Percentiles rank a stretch among this genome's conserved stretches.
These are phyloP conservation scores for Philotrypesis tridentata DNA, from an alignment of 1,140 invertebrate genomes.

Conservation along the genomic window DNA sequence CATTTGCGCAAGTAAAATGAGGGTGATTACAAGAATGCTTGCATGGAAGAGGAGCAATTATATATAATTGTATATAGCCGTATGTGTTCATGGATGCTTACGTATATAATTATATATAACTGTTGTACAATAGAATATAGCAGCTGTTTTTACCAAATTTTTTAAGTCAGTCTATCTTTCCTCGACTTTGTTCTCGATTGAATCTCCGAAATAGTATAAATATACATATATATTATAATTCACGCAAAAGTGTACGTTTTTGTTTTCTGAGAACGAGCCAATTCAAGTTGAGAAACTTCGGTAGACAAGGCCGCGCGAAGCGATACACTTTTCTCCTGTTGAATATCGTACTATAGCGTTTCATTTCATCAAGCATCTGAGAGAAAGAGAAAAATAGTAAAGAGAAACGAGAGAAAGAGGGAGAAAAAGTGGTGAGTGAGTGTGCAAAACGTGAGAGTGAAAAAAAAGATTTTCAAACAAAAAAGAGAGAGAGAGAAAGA, in stretches of 20 bases:
- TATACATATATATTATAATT: neutral
- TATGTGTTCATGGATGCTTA: slow-evolving; percentile 35
- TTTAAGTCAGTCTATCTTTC: neutral
- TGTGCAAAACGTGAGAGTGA: neutral
- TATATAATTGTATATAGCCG: slow-evolving; percentile 40
- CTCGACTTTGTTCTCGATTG: neutral
- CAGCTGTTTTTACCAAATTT: slow-evolving; percentile 34
- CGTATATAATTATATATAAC: slow-evolving; percentile 37
- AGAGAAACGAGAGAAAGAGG: neutral
- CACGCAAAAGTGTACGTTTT: neutral
- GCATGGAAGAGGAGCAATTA: slow-evolving; percentile 31
- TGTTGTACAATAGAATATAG: slow-evolving; percentile 15
- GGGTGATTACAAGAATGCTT: neutral
- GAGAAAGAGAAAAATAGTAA: neutral
- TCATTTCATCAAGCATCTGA: neutral
- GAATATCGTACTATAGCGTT: neutral
- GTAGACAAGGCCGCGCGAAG: neutral
- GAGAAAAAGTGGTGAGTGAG: neutral
- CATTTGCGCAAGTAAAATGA: neutral
- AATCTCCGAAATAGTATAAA: neutral
- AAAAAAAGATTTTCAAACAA: slow-evolving; percentile 6
- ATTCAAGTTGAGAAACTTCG: neutral
- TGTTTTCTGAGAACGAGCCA: neutral
- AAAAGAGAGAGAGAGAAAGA: slow-evolving; percentile 30
- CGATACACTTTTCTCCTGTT: neutral